A percentile compares a stretch with the other conserved stretches of the same genome.
These are phyloP conservation scores for Drosophila rhopaloa DNA, from an alignment of 1,140 invertebrate genomes.

Conservation along the genomic window DNA sequence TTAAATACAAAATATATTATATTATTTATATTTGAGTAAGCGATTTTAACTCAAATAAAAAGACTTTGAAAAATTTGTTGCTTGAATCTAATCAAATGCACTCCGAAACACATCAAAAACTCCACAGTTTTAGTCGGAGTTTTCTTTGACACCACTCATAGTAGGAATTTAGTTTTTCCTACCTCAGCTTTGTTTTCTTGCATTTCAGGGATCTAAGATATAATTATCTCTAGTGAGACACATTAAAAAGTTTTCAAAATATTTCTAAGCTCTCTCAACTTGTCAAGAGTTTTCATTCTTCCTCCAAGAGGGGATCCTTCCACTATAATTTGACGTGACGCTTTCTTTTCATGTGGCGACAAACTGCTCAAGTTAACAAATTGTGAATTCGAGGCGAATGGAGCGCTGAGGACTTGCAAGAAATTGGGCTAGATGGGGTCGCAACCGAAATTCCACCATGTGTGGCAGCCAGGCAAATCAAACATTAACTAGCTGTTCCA, in stretches of 20 bases:
- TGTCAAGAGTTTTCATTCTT: slow-evolving; percentile 15
- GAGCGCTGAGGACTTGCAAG: neutral
- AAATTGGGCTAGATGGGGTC: neutral
- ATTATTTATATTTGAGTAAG: too few relatives aligned
- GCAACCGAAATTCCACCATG: slow-evolving; percentile 54
- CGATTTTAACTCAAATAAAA: too few relatives aligned
- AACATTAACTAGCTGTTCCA: slow-evolving; percentile 78
- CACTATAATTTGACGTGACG: slow-evolving; percentile 20
- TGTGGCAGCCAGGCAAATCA: slow-evolving; percentile 67
- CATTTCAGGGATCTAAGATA: too few relatives aligned
- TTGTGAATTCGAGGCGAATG: slow-evolving; percentile 10
- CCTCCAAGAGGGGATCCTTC: neutral
- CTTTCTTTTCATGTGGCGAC: slow-evolving; percentile 22
- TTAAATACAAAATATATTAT: too few relatives aligned
- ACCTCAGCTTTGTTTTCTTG: neutral
- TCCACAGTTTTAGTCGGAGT: too few relatives aligned
- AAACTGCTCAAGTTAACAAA: slow-evolving; percentile 47
- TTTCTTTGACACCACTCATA: too few relatives aligned
- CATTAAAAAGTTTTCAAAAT: slow-evolving; percentile 12
- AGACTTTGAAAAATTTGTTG: too few relatives aligned
- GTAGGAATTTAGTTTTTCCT: neutral
- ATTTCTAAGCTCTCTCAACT: neutral
- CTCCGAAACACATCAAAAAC: too few relatives aligned
- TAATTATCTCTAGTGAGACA: neutral
- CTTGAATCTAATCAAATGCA: too few relatives aligned